These are phyloP conservation scores for Chroicocephalus ridibundus DNA, from an alignment of 2,113 vertebrate genomes.

Conservation along the genomic window DNA sequence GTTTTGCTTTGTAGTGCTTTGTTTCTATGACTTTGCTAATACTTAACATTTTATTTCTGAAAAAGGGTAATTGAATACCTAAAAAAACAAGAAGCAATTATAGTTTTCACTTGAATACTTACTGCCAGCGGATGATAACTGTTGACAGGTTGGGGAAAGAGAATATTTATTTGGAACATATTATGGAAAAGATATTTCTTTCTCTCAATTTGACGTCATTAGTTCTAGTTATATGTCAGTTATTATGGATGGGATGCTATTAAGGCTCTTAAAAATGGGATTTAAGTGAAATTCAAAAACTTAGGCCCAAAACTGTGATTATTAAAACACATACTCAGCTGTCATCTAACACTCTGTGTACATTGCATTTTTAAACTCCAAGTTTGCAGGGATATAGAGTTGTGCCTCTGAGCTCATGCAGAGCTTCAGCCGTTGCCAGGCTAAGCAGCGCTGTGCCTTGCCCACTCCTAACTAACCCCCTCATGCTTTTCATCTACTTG, in stretches of 20 bases:
- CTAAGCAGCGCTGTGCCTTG: background rate
- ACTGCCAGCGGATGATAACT: background rate
- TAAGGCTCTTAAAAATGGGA: background rate
- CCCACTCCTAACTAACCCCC: background rate
- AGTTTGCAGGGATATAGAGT: background rate
- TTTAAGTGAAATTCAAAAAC: background rate
- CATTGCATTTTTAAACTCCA: background rate
- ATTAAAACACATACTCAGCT: background rate
- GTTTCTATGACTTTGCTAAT: background rate
- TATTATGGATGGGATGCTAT: background rate
- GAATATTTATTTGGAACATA: background rate
- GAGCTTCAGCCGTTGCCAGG: background rate
- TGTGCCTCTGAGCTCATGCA: background rate
- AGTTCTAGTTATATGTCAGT: background rate
- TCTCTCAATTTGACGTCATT: background rate
- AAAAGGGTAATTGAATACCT: background rate
- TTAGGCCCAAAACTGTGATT: background rate
- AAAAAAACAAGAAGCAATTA: background rate
- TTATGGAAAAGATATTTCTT: background rate
- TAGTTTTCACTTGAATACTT: background rate
- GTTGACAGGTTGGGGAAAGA: background rate
- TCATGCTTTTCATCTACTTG: background rate
- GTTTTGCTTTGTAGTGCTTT: background rate
- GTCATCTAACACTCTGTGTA: background rate
- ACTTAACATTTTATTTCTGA: background rate